A percentile compares a stretch with the other conserved stretches of the same genome.
phyloP scores from a whole-genome alignment of 2,797 vertebrate genomes.

The Knipowitschia caucasica region DNA sequence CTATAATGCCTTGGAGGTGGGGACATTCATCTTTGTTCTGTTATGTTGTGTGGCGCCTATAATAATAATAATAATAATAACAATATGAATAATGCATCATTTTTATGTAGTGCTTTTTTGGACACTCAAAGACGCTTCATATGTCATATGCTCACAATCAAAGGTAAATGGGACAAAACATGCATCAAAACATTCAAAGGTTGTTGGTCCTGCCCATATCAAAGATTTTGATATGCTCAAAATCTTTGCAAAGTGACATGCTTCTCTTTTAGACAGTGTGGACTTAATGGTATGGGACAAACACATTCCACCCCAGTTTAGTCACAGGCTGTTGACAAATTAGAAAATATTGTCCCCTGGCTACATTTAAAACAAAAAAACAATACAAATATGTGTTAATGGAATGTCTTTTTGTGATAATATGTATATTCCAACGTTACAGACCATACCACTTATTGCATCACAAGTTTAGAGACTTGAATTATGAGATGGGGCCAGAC shows the following conservation, averaged over 20 bases:
- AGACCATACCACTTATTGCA: conserved; percentile 37
- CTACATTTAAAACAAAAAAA: conserved; percentile 5
- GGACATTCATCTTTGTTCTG: neutral
- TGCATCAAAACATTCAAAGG: too few species aligned
- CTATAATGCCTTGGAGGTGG: conserved; percentile 4
- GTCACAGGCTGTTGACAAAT: conserved; percentile 11
- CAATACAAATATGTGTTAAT: conserved; percentile 39
- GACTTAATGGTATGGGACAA: conserved; percentile 27
- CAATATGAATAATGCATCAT: neutral
- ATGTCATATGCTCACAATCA: too few species aligned
- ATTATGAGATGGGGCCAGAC: conserved; percentile 40
- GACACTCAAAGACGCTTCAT: too few species aligned
- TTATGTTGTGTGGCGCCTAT: neutral
- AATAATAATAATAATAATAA: neutral
- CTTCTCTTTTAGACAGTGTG: conserved; percentile 23
- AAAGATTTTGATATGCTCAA: too few species aligned
- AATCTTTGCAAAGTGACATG: conserved; percentile 8
- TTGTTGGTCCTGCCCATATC: too few species aligned
- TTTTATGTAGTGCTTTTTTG: too few species aligned
- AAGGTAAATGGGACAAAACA: too few species aligned
- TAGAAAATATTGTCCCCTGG: conserved; percentile 15
- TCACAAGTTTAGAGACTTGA: conserved; percentile 14
- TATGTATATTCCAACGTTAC: conserved; percentile 28
- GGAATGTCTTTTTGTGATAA: conserved; percentile 33
- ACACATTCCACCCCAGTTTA: conserved; percentile 36